These are phyloP conservation scores for Tiliqua scincoides DNA, from an alignment of 2,113 vertebrate genomes.

Conservation along the genomic window DNA sequence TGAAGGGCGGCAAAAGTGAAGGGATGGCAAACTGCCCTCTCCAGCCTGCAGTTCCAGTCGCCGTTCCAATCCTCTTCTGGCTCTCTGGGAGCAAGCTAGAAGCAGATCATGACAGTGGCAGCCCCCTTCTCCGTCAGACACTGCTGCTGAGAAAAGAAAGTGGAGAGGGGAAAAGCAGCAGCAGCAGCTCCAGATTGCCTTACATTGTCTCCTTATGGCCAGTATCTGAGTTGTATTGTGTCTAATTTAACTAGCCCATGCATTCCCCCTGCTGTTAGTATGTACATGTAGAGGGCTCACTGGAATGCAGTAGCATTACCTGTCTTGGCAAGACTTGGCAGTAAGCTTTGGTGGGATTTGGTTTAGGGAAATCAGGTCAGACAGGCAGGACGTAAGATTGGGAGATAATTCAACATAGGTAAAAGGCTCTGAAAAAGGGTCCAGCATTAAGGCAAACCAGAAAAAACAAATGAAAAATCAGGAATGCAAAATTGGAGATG, in stretches of 20 bases:
- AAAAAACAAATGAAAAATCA: not conserved
- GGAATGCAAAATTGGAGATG: not conserved
- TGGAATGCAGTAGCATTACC: not conserved
- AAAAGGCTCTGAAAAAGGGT: not conserved
- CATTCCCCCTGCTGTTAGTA: no score
- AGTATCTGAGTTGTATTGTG: not conserved
- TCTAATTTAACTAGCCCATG: not conserved
- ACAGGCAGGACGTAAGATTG: not conserved
- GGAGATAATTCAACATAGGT: not conserved
- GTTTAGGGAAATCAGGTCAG: not conserved
- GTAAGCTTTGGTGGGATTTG: not conserved
- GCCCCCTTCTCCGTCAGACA: no score
- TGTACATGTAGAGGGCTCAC: not conserved
- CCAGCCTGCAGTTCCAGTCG: no score
- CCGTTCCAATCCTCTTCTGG: no score
- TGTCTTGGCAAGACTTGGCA: no score
- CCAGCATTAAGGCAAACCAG: not conserved
- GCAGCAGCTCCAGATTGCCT: no score
- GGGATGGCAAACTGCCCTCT: no score
- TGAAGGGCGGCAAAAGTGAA: no score
- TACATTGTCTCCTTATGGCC: not conserved
- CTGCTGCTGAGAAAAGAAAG: no score
- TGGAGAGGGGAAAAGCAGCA: no score
- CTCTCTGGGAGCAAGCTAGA: no score
- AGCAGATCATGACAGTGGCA: no score